Evolutionary conservation across 2,888 invertebrate species (phyloP).

Genomic region (Machimus atricapillus): DNA sequence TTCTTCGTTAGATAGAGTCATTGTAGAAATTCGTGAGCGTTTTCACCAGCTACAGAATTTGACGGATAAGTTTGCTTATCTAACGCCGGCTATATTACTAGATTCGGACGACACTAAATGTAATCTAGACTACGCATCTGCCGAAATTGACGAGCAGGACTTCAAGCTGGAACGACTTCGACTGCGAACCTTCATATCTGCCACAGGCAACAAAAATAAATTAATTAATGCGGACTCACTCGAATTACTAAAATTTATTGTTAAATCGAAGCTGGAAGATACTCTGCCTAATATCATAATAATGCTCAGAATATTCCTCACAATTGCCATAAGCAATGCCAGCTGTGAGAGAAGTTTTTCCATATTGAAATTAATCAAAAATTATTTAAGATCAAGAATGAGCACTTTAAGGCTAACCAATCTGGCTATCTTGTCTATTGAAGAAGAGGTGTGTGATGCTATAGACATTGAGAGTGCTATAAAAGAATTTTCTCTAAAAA

Average conservation of each 20-base stretch:
- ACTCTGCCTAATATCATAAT: not conserved
- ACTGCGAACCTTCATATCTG: slow-evolving; percentile 17
- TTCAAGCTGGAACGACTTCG: slow-evolving; percentile 43
- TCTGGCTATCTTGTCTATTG: too few species aligned
- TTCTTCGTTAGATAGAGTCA: slow-evolving; percentile 14
- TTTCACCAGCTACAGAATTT: not conserved
- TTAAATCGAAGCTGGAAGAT: not conserved
- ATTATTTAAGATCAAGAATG: too few species aligned
- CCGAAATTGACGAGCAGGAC: slow-evolving; percentile 31
- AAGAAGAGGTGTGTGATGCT: too few species aligned
- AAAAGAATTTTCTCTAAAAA: not conserved
- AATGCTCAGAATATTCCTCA: not conserved
- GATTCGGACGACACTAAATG: not conserved
- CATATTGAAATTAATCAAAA: too few species aligned
- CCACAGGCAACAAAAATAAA: not conserved
- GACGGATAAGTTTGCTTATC: not conserved
- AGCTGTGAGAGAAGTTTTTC: too few species aligned
- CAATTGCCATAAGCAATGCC: too few species aligned
- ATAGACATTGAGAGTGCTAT: not conserved
- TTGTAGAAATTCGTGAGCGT: slow-evolving; percentile 15
- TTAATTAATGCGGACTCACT: not conserved
- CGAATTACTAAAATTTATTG: too few species aligned
- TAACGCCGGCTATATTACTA: slow-evolving; percentile 34
- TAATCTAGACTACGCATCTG: not conserved
- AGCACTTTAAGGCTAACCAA: too few species aligned